phyloP scores from a whole-genome alignment of 2,888 invertebrate species.

The Pandemis corylana region DNA sequence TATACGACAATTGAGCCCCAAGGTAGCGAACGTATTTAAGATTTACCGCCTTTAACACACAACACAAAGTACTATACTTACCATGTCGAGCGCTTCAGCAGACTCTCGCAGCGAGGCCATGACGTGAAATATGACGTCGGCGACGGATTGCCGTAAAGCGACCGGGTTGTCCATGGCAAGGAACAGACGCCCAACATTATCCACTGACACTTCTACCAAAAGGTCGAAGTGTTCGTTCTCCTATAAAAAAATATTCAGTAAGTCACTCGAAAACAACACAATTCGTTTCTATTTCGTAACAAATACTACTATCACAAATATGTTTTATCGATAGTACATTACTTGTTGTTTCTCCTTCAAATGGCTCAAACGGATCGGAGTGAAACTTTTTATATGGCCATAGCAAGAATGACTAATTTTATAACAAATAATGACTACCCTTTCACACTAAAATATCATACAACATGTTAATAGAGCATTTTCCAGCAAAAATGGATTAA shows the following conservation, averaged over 20 bases:
- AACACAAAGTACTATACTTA: conserved; percentile 52
- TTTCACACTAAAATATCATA: no score
- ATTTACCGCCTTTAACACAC: neutral
- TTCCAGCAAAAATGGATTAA: neutral
- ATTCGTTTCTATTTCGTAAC: no score
- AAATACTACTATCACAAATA: no score
- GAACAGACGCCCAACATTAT: conserved; percentile 86
- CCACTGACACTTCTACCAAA: conserved; percentile 86
- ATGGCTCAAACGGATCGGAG: no score
- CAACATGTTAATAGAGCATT: neutral
- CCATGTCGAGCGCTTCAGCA: conserved; percentile 86
- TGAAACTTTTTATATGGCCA: neutral
- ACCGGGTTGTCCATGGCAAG: conserved; percentile 82
- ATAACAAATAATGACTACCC: neutral
- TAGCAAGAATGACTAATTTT: neutral
- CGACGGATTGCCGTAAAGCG: conserved; percentile 80
- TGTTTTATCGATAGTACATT: no score
- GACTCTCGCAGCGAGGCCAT: conserved; percentile 86
- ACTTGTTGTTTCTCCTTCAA: no score
- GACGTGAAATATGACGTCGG: conserved; percentile 87
- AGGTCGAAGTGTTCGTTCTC: conserved; percentile 83
- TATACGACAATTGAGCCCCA: no score
- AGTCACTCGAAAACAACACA: neutral
- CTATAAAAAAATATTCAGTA: conserved; percentile 52
- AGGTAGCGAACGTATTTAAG: no score